Evolutionary conservation across 1,140 invertebrate species (phyloP), one percentile per base, ranked within the genome.

Genomic region (Eueides isabella): DNA sequence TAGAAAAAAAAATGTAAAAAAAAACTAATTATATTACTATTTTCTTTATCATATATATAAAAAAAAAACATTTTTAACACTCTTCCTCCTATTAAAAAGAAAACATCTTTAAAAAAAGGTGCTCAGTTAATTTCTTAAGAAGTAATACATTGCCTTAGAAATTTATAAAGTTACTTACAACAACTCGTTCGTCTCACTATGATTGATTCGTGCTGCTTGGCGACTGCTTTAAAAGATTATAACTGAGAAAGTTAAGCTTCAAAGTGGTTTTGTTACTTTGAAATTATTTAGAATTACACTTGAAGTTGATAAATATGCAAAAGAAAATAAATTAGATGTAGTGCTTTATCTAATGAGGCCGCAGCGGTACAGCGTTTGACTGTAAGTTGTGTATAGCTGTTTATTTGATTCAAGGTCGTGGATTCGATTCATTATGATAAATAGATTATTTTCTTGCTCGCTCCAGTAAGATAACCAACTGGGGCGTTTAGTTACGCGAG

Each of bases 151-250:
- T 48, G n/a, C n/a, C 9, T 48, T 48, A n/a, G 16, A 3, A 41
- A 48, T 48, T n/a, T 35, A 55, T 55, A 55, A 26, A 55, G 19
- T 26, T 23, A 55, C 2, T 55, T 55, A 55, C 44, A 19, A 26
- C 19, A 55, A 55, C 44, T 55, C 19, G 44, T 55, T 55, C 48
- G 23, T 55, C 28, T n/a, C 71, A 26, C 7, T 30, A 66, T 72
- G 71, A 72, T 72, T 67, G 71, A 72, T 72, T 64, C 61, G 19
- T 33, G 35, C 9, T 48, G 62, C 55, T 64, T 44, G 19, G 35
- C 44, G 33, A 44, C 48, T 55, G 38, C 26, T 44, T 72, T 72
- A 38, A 44, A 61, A 64, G 71, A 66, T 66, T 72, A 35, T 35
- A 72, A 72, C 41, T 72, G 12, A 11, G 19, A 55, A 55, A 55